Conservation (phyloP, 2,888 invertebrate genomes). For the Dryomyza anilis region DNA sequence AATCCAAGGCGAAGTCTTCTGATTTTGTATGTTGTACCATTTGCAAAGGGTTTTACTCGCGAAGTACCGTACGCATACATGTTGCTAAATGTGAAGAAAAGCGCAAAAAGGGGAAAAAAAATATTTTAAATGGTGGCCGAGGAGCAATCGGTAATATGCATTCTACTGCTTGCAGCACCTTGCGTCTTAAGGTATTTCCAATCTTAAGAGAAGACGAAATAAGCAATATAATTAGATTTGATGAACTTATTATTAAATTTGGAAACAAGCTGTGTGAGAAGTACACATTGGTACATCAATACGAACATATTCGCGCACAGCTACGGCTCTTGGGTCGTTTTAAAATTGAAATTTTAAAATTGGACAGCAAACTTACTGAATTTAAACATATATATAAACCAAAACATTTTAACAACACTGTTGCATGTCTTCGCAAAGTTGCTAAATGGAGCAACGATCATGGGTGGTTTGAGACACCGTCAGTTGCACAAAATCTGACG, state of each 20-base stretch:
- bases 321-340: conserved; percentile 12
- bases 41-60: neutral
- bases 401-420: neutral
- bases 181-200: neutral
- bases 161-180: neutral
- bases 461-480: conserved; percentile 6
- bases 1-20: neutral
- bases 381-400: conserved; percentile 8
- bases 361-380: neutral
- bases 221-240: conserved; percentile 11
- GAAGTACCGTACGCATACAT: neutral
- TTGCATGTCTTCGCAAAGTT: conserved; percentile 1
- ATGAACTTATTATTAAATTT: conserved; percentile 19
- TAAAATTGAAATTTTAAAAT: conserved; percentile 10
- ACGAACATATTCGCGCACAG: conserved; percentile 9
- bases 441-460: conserved; percentile 10
- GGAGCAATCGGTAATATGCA: neutral
- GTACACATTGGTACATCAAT: conserved; percentile 1
- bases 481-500: conserved; percentile 12
- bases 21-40: neutral
- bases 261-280: conserved; percentile 14
- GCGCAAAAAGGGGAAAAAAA: neutral
- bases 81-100: neutral
- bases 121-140: neutral
- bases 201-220: neutral